phyloP scores from a whole-genome alignment of 2,797 vertebrate species.

The Pristis pectinata region DNA sequence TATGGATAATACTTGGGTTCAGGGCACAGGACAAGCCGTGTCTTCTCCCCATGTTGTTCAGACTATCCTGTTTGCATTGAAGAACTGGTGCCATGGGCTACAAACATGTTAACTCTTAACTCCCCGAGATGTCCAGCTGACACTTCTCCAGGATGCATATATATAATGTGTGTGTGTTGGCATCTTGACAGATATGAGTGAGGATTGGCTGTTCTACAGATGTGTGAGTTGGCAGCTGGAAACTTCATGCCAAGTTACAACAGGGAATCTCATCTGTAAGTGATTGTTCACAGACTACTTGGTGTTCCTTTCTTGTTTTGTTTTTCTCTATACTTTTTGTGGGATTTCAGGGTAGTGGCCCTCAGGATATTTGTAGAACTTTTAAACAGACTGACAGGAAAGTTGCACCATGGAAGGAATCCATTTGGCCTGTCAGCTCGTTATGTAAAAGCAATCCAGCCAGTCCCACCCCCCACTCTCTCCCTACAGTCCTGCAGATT shows the following conservation, averaged over 20 bases:
- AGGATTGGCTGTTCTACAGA: neutral
- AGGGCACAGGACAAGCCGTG: neutral
- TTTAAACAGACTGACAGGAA: neutral
- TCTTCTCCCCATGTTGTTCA: neutral
- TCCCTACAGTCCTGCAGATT: too few species aligned
- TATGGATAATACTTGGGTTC: too few species aligned
- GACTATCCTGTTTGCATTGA: neutral
- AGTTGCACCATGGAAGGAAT: too few species aligned
- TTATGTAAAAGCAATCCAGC: too few species aligned
- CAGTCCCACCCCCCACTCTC: too few species aligned
- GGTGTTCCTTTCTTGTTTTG: neutral
- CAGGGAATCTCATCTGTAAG: neutral
- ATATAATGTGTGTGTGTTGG: neutral
- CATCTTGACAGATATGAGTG: neutral
- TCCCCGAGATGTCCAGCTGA: neutral
- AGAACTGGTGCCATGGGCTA: too few species aligned
- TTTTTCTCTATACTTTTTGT: neutral
- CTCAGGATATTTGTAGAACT: neutral
- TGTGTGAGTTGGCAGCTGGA: conserved; percentile 4
- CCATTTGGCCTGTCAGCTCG: too few species aligned
- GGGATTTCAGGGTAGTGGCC: neutral
- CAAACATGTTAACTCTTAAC: neutral
- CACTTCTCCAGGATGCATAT: neutral
- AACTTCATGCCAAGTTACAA: neutral
- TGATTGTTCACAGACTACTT: neutral